Base-by-base conservation (phyloP, 2,113 vertebrate species). In the Otus sunia region DNA sequence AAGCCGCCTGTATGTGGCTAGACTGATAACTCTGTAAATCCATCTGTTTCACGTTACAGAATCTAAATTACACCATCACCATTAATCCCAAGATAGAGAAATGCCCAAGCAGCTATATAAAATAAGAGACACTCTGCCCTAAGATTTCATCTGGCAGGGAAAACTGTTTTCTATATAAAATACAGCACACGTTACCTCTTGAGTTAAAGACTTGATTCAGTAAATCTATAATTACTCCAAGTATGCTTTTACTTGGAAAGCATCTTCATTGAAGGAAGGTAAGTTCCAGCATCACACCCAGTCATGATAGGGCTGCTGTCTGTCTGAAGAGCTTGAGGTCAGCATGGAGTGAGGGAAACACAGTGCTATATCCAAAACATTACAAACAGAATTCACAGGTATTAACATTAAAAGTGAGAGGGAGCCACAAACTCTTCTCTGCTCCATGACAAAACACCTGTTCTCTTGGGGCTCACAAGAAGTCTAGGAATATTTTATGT, bases 1-100 rank as follows among this genome's bases (percentile, higher is more conserved):
- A 86, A 86, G 67, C 34, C 1, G 8, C 11, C 20, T 83, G 37
- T 71, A 63, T 86, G 72, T 63, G 68, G 79, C 76, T 89, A 52
- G 76, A 81, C 63, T 84, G 75, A 88, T 86, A 92, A 92, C 82
- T 77, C 82, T 60, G 79, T 93, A 86, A 92, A 94, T 92, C 86
- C 73, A 74, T 75, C 55, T 77, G 52, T 88, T 79, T 88, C 47
- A 36, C 11, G 60, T 64, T 78, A 63, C 64, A 91, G 88, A 80
- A 90, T 93, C 76, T 86, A 93, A 96, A 95, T 96, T 93, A 78
- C 55, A 60, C 47, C 60, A 72, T 91, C 92, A 52, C 86, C 80
- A 60, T 95, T 94, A 95, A 94, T 95, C 59, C 47, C 60, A 23
- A 74, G 15, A 86, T 16, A 86, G 43, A 93, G 83, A 75, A 93